Evolutionary conservation across 2,888 invertebrate genomes (phyloP), one percentile per base, ranked within the genome.

Genomic region (Chromoteleia sp.): DNA sequence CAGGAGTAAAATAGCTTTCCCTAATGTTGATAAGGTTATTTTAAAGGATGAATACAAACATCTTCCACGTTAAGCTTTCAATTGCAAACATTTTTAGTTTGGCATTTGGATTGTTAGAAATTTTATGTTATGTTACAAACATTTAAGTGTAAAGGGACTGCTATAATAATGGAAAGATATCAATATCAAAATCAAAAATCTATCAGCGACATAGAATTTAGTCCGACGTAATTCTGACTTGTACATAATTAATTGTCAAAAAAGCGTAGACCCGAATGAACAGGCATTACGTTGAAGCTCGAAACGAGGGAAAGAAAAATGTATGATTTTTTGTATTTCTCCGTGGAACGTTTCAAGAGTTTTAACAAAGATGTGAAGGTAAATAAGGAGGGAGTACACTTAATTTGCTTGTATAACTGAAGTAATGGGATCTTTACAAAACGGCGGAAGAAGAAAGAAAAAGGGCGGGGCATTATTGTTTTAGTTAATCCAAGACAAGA

Each of bases 321-420:
- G 48, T 21, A 52, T 52, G 45, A 45, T 48, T 63, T 63, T 63
- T 48, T 48, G 5, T 8, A 7, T 10, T 50, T 7, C 7, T 50
- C 7, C 12, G 0, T 29, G 36, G 5, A 25, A 52, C 25, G 25
- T 52, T 67, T 14, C 52, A 25, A 8, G 19, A 8, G 30, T 19
- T 67, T 67, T 21, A 67, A 67, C 54, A 67, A 48, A 58, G 58
- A 56, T 43, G 33, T 21, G 30, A 21, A 36, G 45, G 58, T 58
- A 70, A 70, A 58, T 58, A 70, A 70, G 58, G 45, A n/a, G 15
- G 48, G 58, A 30, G 58, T 30, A 70, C 33, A 30, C 33, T 70
- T 58, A 71, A 71, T 71, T 45, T 52, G 45, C 45, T 45, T 36
- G 56, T 70, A 70, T 43, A 68, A 68, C 54, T 19, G 56, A 43